Conservation (phyloP, 1,140 invertebrate genomes). For the Luehdorfia chinensis region DNA sequence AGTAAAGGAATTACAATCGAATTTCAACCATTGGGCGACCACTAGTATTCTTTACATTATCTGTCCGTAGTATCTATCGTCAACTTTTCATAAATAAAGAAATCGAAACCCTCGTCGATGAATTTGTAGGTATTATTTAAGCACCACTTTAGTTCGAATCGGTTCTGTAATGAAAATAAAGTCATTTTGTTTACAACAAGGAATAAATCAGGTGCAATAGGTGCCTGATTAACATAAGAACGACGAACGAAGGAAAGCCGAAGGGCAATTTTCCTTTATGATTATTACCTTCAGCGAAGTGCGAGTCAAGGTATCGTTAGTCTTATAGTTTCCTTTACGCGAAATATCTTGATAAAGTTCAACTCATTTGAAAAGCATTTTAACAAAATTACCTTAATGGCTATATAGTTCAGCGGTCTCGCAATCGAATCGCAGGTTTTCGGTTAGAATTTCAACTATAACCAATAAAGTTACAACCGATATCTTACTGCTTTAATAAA, state of each 20-base stretch:
- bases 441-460: background rate
- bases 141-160: no score
- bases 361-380: background rate
- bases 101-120: no score
- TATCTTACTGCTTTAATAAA: no score
- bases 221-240: conserved; percentile 15
- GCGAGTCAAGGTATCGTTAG: background rate
- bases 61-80: no score
- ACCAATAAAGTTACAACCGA: background rate
- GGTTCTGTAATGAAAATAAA: conserved; percentile 18
- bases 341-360: conserved; percentile 11
- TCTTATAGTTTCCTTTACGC: background rate
- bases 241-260: conserved; percentile 1
- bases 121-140: no score
- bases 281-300: conserved; percentile 13
- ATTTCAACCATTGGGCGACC: no score
- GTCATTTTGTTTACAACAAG: conserved; percentile 9
- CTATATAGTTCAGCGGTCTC: no score
- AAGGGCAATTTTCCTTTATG: conserved; percentile 16
- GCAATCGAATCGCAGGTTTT: no score
- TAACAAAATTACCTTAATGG: background rate
- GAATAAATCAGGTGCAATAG: conserved; percentile 16
- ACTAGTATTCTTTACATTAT: no score
- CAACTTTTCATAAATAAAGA: no score
- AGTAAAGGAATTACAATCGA: no score